Base-by-base conservation (phyloP, 2,113 vertebrate genomes). In the Solea senegalensis region DNA sequence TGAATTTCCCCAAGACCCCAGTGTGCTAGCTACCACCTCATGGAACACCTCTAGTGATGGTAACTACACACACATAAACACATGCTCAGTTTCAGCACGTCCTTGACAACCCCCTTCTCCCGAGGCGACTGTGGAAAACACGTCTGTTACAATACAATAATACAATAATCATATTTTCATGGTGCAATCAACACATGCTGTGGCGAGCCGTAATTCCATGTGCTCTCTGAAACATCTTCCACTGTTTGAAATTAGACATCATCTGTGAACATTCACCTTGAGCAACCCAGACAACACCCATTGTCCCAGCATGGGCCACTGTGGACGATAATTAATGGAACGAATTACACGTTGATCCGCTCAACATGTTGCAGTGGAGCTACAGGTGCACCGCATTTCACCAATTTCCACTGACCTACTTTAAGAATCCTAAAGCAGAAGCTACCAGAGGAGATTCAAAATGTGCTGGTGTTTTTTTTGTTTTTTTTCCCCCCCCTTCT, bases 41-140 rank as follows among this genome's bases (percentile, higher is more conserved):
- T 98, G 97, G 97, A 98, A 96, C 86, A 77, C 86, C 82, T 95
- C 97, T 56, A 95, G 92, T 65, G 95, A 96, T 73, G 92, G 95
- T 86, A 95, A 97, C 87, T 10, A 2, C 46, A 64, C 60, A 70
- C 67, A 72, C 39, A 60, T 34, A 48, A 40, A 62, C 40, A 69
- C 46, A 64, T 56, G 54, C 51, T 45, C 5, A 5, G 2, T 63
- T 50, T 49, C 10, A 78, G 49, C 48, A 43, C 9, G 13, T 53
- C 40, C 21, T 21, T 39, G 4, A 70, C 51, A 27, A 48, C 34
- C 2, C 0, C n/a, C 21, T 58, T n/a, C 21, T 40, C 41, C 2
- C 13, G 26, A 11, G 34, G 14, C 45, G 45, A 48, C 45, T n/a
- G 14, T n/a, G 49, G 14, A 53, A 53, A 39, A 21, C 34, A 48